Percentiles rank a stretch among this genome's conserved stretches.
phyloP scores from a whole-genome alignment of 2,797 vertebrate species.

The Australoheros facetus region DNA sequence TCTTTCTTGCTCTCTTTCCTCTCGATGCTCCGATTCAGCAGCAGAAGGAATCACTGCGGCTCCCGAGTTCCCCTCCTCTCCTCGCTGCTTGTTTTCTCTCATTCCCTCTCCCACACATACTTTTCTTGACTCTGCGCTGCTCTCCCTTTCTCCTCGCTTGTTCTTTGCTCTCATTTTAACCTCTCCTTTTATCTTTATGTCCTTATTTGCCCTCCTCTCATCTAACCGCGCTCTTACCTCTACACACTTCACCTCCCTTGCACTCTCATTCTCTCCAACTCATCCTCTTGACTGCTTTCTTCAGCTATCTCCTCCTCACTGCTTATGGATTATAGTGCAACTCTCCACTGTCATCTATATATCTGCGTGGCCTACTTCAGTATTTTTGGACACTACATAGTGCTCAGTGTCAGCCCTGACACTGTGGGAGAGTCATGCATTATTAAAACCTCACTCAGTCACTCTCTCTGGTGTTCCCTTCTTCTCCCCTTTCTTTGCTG shows the following conservation, averaged over 20 bases:
- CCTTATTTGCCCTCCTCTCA: slow-evolving; percentile 18
- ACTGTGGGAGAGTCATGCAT: slow-evolving; percentile 55
- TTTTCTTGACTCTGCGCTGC: neutral
- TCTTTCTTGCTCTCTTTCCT: slow-evolving; percentile 10
- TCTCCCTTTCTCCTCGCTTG: neutral
- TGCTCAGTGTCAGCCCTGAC: slow-evolving; percentile 33
- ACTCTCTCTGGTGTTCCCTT: slow-evolving; percentile 37
- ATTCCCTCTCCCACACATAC: slow-evolving; percentile 8
- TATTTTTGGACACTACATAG: slow-evolving; percentile 65
- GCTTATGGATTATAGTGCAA: slow-evolving; percentile 44
- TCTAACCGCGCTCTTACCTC: slow-evolving; percentile 20
- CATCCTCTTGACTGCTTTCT: slow-evolving; percentile 24
- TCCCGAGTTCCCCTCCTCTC: slow-evolving; percentile 4
- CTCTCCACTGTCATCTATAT: slow-evolving; percentile 38
- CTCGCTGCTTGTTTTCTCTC: neutral
- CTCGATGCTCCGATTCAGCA: slow-evolving; percentile 28
- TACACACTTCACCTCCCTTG: slow-evolving; percentile 1
- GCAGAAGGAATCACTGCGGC: slow-evolving; percentile 23
- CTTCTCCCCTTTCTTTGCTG: slow-evolving; percentile 42
- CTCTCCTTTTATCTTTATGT: slow-evolving; percentile 12
- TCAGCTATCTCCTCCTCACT: slow-evolving; percentile 17
- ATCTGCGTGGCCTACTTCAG: slow-evolving; percentile 67
- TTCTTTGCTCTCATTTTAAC: slow-evolving; percentile 16
- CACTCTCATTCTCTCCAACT: slow-evolving; percentile 10
- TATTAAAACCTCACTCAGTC: slow-evolving; percentile 58